phyloP scores from a whole-genome alignment of 1,140 invertebrate species.

The Riptortus pedestris region DNA sequence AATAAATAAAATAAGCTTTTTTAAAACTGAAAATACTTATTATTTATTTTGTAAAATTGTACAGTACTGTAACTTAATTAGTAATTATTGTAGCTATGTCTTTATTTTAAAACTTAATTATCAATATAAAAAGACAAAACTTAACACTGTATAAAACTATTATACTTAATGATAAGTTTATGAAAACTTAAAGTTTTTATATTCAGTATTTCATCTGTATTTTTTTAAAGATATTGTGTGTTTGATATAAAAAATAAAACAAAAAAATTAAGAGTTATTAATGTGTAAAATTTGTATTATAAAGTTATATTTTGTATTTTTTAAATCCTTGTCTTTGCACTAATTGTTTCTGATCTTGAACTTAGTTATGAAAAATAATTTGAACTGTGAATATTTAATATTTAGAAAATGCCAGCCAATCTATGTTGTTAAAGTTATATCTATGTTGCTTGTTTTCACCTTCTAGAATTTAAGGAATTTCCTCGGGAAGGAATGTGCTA shows the following conservation, averaged over 20 bases:
- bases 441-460: not conserved
- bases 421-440: not conserved
- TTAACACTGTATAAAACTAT: not conserved
- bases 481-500: not conserved
- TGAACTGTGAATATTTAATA: not conserved
- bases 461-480: not conserved
- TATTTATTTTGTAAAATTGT: conserved; percentile 2
- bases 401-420: not conserved
- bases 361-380: not conserved
- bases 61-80: not conserved
- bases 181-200: conserved; percentile 8
- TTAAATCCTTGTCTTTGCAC: not conserved
- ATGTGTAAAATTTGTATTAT: conserved; percentile 16
- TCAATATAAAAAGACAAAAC: not conserved
- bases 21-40: not conserved
- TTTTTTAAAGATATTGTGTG: not conserved
- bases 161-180: conserved; percentile 9
- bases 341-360: not conserved
- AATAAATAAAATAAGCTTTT: not conserved
- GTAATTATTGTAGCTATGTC: not conserved
- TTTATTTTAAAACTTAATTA: conserved; percentile 3
- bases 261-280: no score
- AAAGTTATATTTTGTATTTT: conserved; percentile 12
- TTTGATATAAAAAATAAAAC: no score
- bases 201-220: conserved; percentile 7